Evolutionary conservation across 2,797 vertebrate genomes (phyloP), one percentile per base, ranked within the genome.

Genomic region (Etheostoma nigrum): DNA sequence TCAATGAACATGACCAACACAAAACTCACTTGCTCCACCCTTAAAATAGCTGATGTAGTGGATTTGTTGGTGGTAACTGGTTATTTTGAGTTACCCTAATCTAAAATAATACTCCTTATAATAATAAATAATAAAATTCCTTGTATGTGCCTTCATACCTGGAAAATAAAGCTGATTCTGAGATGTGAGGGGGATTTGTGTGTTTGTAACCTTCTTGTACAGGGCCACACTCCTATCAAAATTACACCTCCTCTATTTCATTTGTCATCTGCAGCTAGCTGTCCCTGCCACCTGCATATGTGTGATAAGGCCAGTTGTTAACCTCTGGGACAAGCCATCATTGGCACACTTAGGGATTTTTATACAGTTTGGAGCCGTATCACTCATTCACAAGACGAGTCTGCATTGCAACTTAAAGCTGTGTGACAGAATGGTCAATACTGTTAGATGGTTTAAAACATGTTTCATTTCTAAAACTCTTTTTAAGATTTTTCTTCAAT

Each of bases 281-380:
- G 25, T 67, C 54, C 25, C 79, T 68, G 51, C 83, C 80, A 74
- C 87, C 88, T 93, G 90, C 83, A 25, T 12, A 6, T 8, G 79
- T 59, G 67, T 33, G 88, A 93, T 92, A 86, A 91, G 83, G 68
- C 76, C 67, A 49, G 72, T 67, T 48, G 59, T 82, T 67, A 53
- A 66, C 78, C 78, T 80, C 57, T 6, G 11, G 71, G 81, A 25
- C 42, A 23, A 51, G 11, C 48, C 44, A 23, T 69, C 59, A 73
- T 76, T 74, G 21, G 66, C 51, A 30, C 27, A 5, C 74, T 53
- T 49, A 21, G 67, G 67, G 72, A 79, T 89, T 88, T 88, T 76
- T 85, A 78, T 40, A 52, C 42, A 60, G 58, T 10, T 18, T 69
- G 66, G 33, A 72, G 42, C 68, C 21, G 2, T 58, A 76, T 78